Evolutionary conservation across 2,888 invertebrate species (phyloP).

Genomic region (Cyaniris semiargus): DNA sequence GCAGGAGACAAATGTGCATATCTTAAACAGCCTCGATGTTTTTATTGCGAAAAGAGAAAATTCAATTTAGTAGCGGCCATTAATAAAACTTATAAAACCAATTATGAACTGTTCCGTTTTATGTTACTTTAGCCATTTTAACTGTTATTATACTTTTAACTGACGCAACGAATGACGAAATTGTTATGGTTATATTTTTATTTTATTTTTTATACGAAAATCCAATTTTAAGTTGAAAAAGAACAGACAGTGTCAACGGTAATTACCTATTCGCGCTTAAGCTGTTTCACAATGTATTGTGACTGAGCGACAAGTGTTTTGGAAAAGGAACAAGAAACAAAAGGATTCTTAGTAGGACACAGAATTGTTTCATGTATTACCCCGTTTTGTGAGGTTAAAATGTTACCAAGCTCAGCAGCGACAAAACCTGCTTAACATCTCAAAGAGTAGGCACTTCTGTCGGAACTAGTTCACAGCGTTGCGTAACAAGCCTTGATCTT

Average conservation of each 20-base stretch:
- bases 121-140: conserved; percentile 4
- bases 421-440: conserved; percentile 28
- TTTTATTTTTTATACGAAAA: neutral
- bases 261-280: neutral
- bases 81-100: conserved; percentile 33
- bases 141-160: conserved; percentile 13
- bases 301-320: neutral
- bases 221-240: neutral
- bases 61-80: conserved; percentile 31
- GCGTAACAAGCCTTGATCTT: conserved; percentile 29
- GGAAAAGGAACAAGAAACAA: neutral
- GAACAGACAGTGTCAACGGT: neutral
- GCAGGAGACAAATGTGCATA: conserved; percentile 71
- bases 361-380: conserved; percentile 18
- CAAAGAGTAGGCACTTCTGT: conserved; percentile 26
- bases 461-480: conserved; percentile 30
- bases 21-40: conserved; percentile 66
- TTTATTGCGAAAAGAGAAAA: conserved; percentile 53
- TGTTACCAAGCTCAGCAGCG: conserved; percentile 16
- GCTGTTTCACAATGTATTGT: neutral
- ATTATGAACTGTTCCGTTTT: conserved; percentile 31
- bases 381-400: conserved; percentile 15
- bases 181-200: neutral
- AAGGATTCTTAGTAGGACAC: conserved; percentile 9
- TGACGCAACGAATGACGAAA: neutral